phyloP scores from a whole-genome alignment of 2,113 vertebrate genomes.

The Cyprinodon brontotheroides region DNA sequence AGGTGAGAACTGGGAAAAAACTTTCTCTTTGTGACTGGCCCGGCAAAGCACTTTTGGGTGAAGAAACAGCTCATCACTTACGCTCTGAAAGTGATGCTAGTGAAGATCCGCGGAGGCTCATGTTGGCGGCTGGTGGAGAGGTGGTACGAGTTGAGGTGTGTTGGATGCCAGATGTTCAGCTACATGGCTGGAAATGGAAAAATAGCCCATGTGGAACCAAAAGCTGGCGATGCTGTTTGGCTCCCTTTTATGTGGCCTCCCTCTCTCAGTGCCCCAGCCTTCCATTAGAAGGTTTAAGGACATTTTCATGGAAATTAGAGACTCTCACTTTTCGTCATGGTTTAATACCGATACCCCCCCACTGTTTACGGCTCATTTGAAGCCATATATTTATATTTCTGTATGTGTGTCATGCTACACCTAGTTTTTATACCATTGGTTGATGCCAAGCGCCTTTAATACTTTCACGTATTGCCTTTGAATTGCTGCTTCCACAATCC shows the following conservation, averaged over 20 bases:
- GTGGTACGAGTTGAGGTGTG: conserved; percentile 47
- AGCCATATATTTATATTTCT: no score
- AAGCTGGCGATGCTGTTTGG: conserved; percentile 59
- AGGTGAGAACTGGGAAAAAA: conserved; percentile 24
- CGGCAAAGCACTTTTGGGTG: conserved; percentile 26
- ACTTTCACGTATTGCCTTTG: conserved; percentile 6
- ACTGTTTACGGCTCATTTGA: conserved; percentile 13
- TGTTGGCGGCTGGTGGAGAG: no score
- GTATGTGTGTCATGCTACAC: neutral
- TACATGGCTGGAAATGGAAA: conserved; percentile 63
- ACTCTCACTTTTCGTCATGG: conserved; percentile 58
- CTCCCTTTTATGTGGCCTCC: conserved; percentile 72
- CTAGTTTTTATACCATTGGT: conserved; percentile 16
- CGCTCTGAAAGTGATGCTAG: conserved; percentile 15
- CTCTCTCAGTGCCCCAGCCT: conserved; percentile 51
- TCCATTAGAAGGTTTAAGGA: conserved; percentile 59
- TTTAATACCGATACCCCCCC: conserved; percentile 51
- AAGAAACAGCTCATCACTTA: conserved; percentile 9
- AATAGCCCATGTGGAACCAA: conserved; percentile 55
- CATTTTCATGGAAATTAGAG: conserved; percentile 64
- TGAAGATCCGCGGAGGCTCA: no score
- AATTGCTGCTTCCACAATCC: conserved; percentile 14
- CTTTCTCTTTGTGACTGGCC: neutral
- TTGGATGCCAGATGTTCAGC: conserved; percentile 67
- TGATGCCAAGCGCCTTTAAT: no score